Conservation (phyloP, 30 jellyfish, hydroid and myxozoan genomes). For the Rhopilema esculentum region DNA sequence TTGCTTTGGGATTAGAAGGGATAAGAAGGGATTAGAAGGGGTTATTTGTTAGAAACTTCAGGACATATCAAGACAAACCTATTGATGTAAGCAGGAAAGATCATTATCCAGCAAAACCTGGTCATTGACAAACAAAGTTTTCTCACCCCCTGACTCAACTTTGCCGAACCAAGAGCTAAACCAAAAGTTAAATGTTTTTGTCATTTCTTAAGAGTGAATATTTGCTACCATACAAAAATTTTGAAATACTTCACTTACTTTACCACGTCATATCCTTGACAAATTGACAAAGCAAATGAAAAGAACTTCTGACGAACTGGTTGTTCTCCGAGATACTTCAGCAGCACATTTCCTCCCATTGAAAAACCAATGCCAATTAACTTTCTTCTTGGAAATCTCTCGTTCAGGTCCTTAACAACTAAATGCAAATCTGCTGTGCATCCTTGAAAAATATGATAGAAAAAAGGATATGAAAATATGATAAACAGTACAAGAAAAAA, state of each 20-base stretch:
- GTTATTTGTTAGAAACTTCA: too few relatives aligned
- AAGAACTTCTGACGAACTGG: conserved; percentile 74
- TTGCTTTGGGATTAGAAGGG: too few relatives aligned
- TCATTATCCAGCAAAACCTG: too few relatives aligned
- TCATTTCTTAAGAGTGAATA: neutral
- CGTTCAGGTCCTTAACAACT: conserved; percentile 71
- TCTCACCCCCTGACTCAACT: too few relatives aligned
- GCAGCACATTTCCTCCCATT: conserved; percentile 87
- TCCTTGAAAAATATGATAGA: conserved; percentile 50
- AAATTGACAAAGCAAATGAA: conserved; percentile 85
- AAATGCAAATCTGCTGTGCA: conserved; percentile 83
- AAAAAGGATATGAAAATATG: neutral
- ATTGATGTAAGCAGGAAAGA: too few relatives aligned
- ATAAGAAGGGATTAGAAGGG: too few relatives aligned
- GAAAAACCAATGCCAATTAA: conserved; percentile 94
- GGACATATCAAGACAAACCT: too few relatives aligned
- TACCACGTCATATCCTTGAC: conserved; percentile 87
- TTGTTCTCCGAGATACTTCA: conserved; percentile 91
- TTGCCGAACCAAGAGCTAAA: too few relatives aligned
- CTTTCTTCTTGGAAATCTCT: conserved; percentile 35
- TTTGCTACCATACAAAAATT: neutral
- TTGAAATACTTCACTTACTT: conserved; percentile 43
- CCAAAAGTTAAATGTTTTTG: too few relatives aligned
- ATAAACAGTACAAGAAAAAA: too few relatives aligned
- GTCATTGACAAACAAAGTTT: too few relatives aligned